phyloP scores from a whole-genome alignment of 92 coral and sea anemone genomes.

The Epizoanthus rinbou region DNA sequence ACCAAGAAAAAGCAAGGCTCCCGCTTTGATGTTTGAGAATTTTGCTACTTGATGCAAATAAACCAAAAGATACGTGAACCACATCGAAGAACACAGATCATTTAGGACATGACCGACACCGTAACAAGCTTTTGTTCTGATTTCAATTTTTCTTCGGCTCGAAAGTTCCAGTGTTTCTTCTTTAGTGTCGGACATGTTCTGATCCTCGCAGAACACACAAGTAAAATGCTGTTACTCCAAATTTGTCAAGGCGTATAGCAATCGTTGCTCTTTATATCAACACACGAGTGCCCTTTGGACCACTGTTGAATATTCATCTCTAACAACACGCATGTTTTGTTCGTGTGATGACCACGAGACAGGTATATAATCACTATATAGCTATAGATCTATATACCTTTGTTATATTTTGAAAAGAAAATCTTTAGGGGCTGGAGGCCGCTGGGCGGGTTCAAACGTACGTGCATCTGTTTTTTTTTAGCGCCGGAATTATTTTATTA shows the following conservation, averaged over 20 bases:
- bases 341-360: no score
- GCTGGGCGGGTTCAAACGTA: no score
- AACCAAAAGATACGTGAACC: constrained; percentile 93
- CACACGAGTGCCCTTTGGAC: constrained; percentile 1
- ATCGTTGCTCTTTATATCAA: background rate
- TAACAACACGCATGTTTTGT: no score
- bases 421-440: no score
- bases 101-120: constrained; percentile 95
- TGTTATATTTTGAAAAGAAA: no score
- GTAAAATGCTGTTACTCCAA: background rate
- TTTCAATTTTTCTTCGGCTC: background rate
- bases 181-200: background rate
- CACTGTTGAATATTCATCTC: constrained; percentile 16
- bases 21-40: constrained; percentile 82
- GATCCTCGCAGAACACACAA: background rate
- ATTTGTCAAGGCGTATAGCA: background rate
- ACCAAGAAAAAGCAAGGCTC: constrained; percentile 80
- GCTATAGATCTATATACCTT: no score
- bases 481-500: no score
- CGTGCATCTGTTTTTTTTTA: no score
- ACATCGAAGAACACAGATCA: constrained; percentile 95
- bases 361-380: no score
- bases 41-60: constrained; percentile 83
- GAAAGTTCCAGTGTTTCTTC: background rate
- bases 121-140: constrained; percentile 70